Evolutionary conservation across 2,797 vertebrate species (phyloP), one percentile per base, ranked within the genome.

Genomic region (Cyprinodon diabolis): DNA sequence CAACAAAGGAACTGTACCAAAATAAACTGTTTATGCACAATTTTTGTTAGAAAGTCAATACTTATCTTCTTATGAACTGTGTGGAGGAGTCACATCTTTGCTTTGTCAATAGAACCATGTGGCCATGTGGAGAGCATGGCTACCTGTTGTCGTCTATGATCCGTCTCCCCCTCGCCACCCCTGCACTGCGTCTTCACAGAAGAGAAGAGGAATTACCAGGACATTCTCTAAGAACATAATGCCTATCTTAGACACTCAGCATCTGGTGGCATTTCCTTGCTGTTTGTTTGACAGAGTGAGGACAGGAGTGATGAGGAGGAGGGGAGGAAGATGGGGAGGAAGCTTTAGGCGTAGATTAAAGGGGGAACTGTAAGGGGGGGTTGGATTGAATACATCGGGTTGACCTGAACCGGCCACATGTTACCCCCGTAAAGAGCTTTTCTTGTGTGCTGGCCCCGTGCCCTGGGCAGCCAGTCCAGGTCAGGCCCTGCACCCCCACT

Each of bases 161-260:
- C 56, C 60, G 63, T 68, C 57, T 78, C 60, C 49, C 74, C 71
- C 66, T 72, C 81, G 40, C 54, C 75, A 73, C 54, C 69, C 67
- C 83, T 71, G 77, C 83, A 88, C 84, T 76, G 72, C 19, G 35
- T 58, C 69, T 60, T 75, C 67, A 80, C 89, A 89, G 82, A 37
- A 57, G 47, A 69, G 87, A 90, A 91, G 72, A 91, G 87, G 92
- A 88, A 91, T 94, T 92, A 84, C 87, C 87, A 77, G 90, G 89
- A 91, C 87, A 89, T 92, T 89, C 90, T 90, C 86, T 95, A 95
- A 95, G 94, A 91, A 94, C 93, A 95, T 95, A 95, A 96, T 95
- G 94, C 94, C 94, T 84, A 90, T 95, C 90, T 95, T 93, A 95
- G 95, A 95, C 81, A 11, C 78, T 52, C 83, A 93, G 93, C 96